phyloP scores from a whole-genome alignment of 2,113 vertebrate genomes.

The Tachysurus fulvidraco region DNA sequence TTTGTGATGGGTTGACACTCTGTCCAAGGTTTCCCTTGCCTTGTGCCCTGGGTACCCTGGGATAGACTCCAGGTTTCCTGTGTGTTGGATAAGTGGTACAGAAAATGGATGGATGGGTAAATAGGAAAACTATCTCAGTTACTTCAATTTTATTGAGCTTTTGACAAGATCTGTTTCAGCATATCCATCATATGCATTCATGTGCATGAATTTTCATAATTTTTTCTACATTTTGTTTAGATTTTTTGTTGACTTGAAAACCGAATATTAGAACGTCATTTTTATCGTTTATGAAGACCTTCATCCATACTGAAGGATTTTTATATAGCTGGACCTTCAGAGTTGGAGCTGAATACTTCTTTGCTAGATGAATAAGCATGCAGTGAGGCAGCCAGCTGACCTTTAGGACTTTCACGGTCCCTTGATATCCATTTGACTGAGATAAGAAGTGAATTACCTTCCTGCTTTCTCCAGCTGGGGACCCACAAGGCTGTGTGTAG shows the following conservation, averaged over 20 bases:
- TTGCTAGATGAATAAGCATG: constrained; percentile 44
- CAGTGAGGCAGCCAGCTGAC: constrained; percentile 35
- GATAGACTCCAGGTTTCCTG: too few species aligned
- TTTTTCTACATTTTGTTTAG: not conserved
- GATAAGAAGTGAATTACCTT: constrained; percentile 53
- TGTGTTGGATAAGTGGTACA: too few species aligned
- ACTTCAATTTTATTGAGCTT: not conserved
- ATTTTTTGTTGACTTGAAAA: not conserved
- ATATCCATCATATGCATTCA: not conserved
- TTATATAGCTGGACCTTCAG: not conserved
- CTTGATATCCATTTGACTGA: constrained; percentile 55
- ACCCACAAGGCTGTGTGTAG: not conserved
- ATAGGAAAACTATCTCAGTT: not conserved
- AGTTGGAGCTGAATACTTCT: not conserved
- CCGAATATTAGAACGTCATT: not conserved
- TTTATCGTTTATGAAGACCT: not conserved
- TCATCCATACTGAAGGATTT: not conserved
- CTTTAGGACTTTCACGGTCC: constrained; percentile 46
- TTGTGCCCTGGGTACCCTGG: too few species aligned
- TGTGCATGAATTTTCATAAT: not conserved
- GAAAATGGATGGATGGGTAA: not conserved
- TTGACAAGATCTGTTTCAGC: not conserved
- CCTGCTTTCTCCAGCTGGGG: constrained; percentile 46
- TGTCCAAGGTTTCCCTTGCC: too few species aligned
- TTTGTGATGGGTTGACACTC: too few species aligned